Conservation (phyloP, 2,888 invertebrate species). For the Cosmia trapezina region DNA sequence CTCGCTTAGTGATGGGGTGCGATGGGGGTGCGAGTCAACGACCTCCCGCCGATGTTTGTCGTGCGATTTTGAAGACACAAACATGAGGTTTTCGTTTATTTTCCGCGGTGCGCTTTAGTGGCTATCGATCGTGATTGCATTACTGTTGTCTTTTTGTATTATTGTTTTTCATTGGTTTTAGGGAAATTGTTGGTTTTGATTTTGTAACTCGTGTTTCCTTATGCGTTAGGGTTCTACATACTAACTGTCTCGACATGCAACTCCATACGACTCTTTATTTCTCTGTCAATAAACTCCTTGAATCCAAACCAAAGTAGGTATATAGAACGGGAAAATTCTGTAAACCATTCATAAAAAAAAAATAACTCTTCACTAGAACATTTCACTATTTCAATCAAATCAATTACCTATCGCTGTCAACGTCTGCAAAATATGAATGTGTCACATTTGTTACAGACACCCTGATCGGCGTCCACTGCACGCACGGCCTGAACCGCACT, state of each 20-base stretch:
- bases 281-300: neutral
- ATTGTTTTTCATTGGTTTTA: conserved; percentile 22
- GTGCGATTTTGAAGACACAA: conserved; percentile 87
- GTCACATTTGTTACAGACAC: conserved; percentile 89
- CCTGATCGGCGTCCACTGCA: conserved; percentile 95
- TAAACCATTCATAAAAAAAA: neutral
- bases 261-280: neutral
- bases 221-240: neutral
- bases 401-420: neutral
- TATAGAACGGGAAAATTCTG: neutral
- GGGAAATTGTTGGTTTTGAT: conserved; percentile 16
- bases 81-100: conserved; percentile 84
- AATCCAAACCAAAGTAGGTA: neutral
- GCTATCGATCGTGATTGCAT: conserved; percentile 76
- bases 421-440: conserved; percentile 6
- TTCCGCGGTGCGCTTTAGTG: conserved; percentile 77
- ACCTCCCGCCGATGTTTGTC: conserved; percentile 84
- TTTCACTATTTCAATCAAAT: neutral
- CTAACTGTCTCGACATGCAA: neutral
- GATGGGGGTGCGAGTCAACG: conserved; percentile 80
- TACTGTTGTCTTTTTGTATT: conserved; percentile 66
- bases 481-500: conserved; percentile 95
- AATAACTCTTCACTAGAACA: too few relatives aligned
- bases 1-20: conserved; percentile 73
- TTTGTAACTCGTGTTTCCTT: conserved; percentile 11